Evolutionary conservation across 2,113 vertebrate species (phyloP).

Genomic region (Syrmaticus mikado): DNA sequence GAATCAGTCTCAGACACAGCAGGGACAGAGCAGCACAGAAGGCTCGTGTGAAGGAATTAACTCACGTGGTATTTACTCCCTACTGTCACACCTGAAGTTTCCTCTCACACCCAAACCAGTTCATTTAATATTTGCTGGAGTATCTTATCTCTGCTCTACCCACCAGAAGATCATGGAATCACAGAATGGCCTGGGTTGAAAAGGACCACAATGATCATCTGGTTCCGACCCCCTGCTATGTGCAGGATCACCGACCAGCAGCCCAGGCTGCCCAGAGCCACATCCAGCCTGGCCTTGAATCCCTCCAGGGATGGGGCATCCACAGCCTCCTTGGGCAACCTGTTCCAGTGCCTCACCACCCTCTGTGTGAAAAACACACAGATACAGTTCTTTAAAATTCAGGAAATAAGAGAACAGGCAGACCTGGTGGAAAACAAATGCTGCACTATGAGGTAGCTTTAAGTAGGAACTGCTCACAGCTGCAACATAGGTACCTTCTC

Average conservation of each 20-base stretch:
- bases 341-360: too few species aligned
- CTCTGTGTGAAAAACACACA: too few species aligned
- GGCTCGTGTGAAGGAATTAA: not conserved
- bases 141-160: not conserved
- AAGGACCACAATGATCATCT: too few species aligned
- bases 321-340: too few species aligned
- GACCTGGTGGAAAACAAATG: not conserved
- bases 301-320: too few species aligned
- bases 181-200: too few species aligned
- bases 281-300: too few species aligned
- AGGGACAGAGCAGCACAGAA: not conserved
- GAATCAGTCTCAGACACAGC: not conserved
- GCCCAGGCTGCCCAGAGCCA: too few species aligned
- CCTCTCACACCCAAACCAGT: not conserved
- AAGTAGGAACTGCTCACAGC: not conserved
- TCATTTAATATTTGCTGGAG: not conserved
- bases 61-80: not conserved
- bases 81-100: not conserved
- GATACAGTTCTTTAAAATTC: not conserved
- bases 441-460: not conserved
- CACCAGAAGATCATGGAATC: not conserved
- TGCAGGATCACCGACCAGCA: too few species aligned
- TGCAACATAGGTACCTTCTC: constrained; percentile 22
- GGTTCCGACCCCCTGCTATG: too few species aligned
- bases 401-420: not conserved